Evolutionary conservation across 37 sponge, comb jelly and placozoan species (phyloP), one percentile per base, ranked within the genome.

Genomic region (Chondrosia reniformis): DNA sequence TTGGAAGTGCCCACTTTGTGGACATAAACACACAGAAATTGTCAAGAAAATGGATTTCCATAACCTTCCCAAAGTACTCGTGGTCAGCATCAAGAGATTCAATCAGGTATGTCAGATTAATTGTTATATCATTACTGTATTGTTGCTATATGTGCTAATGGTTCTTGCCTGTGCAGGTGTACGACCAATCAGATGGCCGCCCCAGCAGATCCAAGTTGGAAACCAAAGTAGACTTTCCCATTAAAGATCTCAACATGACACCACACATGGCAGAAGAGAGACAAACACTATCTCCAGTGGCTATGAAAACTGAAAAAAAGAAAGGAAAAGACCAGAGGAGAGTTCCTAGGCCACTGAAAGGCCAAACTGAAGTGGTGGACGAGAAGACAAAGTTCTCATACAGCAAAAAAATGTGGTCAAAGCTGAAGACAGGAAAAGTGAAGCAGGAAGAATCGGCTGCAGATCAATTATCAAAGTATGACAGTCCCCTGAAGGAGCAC

Each of bases 31-130:
- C 59, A 46, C 63, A 22, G 88, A 82, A 7, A 87, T 88, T 41
- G 81, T 80, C 56, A 96, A 96, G 85, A 92, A 85, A 44, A 81
- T 93, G 67, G 85, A 83, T 52, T 85, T 96, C 36, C 87, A 86
- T 79, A 90, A 85, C 22, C 74, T 93, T 12, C 97, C 97, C 22
- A 91, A 93, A 31, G 85, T 93, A 22, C 79, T 96, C 55, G 80
- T 96, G 6, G 54, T 96, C 17, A 95, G 94, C 49, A 63, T 96
- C 34, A 96, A 96, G 86, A 86, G 97, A 69, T 96, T 96, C 55
- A 76, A 87, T 63, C 97, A 96, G 81, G 97, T 93, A 45, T 7
- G 77, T 34, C 27, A 21, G 7, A 63, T n/a, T 1, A 28, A 43
- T 75, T 22, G 28, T 49, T 28, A 56, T 17, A 49, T 49, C 54